Conservation (phyloP, 2,797 vertebrate genomes). For the Neoniphon sammara region DNA sequence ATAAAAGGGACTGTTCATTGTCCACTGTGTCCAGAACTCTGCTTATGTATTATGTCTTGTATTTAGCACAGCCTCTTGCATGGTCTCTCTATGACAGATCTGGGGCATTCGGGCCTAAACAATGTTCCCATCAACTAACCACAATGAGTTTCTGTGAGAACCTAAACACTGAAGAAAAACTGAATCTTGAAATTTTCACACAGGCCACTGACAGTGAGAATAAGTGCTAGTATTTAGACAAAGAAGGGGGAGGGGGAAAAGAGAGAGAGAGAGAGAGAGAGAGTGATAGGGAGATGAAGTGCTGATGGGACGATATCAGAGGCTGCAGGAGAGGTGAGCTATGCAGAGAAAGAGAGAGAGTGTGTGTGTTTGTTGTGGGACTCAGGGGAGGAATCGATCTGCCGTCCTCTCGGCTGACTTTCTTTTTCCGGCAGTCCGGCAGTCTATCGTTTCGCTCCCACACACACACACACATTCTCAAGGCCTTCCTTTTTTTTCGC, state of each 20-base stretch:
- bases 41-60: neutral
- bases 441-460: constrained; percentile 68
- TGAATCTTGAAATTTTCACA: constrained; percentile 27
- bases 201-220: neutral
- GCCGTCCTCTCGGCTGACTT: constrained; percentile 75
- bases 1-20: neutral
- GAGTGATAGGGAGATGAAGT: constrained; percentile 69
- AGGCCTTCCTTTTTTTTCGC: constrained; percentile 63
- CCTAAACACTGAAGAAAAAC: constrained; percentile 23
- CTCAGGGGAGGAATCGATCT: constrained; percentile 80
- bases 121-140: constrained; percentile 11
- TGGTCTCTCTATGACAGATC: constrained; percentile 45
- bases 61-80: neutral
- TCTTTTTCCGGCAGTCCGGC: constrained; percentile 74
- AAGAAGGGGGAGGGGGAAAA: constrained; percentile 43
- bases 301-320: constrained; percentile 74
- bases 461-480: constrained; percentile 54
- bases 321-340: constrained; percentile 75
- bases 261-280: too few species aligned
- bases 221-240: constrained; percentile 53
- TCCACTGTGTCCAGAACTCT: constrained; percentile 26
- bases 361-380: constrained; percentile 73
- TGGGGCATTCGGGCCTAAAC: constrained; percentile 30
- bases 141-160: constrained; percentile 43
- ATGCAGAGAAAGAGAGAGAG: constrained; percentile 58